A percentile compares a stretch with the other conserved stretches of the same genome.
Conservation (phyloP, 2,113 vertebrate genomes). For the Dasyprocta punctata region DNA sequence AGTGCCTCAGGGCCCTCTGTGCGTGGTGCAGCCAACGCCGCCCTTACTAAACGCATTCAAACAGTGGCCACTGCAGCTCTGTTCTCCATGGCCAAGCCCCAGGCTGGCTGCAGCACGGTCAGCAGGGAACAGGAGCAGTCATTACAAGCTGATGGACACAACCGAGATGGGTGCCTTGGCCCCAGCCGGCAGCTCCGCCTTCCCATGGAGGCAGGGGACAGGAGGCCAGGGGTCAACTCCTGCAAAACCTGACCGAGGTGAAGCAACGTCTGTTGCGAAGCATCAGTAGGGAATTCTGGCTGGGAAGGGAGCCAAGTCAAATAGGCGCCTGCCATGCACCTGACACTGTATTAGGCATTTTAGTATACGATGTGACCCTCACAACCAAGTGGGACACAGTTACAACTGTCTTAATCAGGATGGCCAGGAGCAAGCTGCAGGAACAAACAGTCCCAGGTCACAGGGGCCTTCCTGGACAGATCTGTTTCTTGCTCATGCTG, state of each 20-base stretch:
- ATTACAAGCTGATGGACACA: not conserved
- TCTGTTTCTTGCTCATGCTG: not conserved
- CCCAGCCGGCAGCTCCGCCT: not conserved
- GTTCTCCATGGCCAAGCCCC: rapidly evolving
- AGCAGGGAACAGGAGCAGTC: no score
- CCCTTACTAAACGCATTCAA: not conserved
- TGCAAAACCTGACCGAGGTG: not conserved
- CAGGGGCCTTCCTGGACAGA: not conserved
- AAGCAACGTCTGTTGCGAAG: not conserved
- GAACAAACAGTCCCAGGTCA: not conserved
- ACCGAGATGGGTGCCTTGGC: not conserved
- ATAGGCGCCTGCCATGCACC: rapidly evolving
- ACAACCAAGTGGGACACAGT: rapidly evolving
- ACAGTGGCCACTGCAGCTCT: not conserved
- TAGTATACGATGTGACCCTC: rapidly evolving
- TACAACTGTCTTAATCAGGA: not conserved
- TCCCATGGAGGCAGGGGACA: not conserved
- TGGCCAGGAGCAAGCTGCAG: rapidly evolving
- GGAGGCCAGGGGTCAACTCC: not conserved
- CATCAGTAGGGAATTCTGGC: not conserved
- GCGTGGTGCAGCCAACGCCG: rapidly evolving
- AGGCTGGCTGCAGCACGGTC: not conserved
- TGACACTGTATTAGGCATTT: not conserved
- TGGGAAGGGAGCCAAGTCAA: not conserved
- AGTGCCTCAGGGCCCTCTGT: not conserved